Evolutionary conservation across 2,888 invertebrate species (phyloP), one percentile per base, ranked within the genome.

Genomic region (Pycnomerus fuliginosus): DNA sequence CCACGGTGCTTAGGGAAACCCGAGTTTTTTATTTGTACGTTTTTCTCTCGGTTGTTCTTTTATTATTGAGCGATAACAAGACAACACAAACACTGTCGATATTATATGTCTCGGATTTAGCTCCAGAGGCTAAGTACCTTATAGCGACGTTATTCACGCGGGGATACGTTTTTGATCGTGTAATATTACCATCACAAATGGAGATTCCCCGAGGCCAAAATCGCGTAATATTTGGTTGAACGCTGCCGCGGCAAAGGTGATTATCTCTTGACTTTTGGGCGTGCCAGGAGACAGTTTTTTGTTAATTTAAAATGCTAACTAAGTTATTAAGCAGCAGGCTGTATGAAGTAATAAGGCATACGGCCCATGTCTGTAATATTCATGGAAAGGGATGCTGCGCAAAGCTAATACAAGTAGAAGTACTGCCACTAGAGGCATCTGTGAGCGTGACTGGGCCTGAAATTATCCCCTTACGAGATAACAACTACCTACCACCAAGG

Each of bases 241-340:
- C n/a, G n/a, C n/a, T n/a, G 37, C 38, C 30, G 29, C 23, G 43
- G 37, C 48, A 49, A 32, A 47, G 35, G 44, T 41, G 47, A 49
- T 49, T 52, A 48, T 30, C 17, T 34, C 37, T 52, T 32, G 20
- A 8, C 20, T 8, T 8, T 8, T 8, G 29, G 42, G 35, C 32
- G 28, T 35, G 37, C 30, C 30, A 36, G 32, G 40, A 28, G 27
- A 8, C 32, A 35, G 30, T 49, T 56, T 56, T 54, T 52, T 42
- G 51, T 46, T 53, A 43, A 54, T 58, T 53, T 55, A 58, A 55
- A 58, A 58, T 58, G 58, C 52, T 55, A 56, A 58, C 48, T 53
- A 52, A 53, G 52, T 55, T 58, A 58, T 56, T 58, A 56, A 54
- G 41, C 53, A 43, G 49, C 50, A 34, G 36, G 51, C 41, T 37